phyloP scores from a whole-genome alignment of 2,888 invertebrate species.

The Ennomos erosarius region DNA sequence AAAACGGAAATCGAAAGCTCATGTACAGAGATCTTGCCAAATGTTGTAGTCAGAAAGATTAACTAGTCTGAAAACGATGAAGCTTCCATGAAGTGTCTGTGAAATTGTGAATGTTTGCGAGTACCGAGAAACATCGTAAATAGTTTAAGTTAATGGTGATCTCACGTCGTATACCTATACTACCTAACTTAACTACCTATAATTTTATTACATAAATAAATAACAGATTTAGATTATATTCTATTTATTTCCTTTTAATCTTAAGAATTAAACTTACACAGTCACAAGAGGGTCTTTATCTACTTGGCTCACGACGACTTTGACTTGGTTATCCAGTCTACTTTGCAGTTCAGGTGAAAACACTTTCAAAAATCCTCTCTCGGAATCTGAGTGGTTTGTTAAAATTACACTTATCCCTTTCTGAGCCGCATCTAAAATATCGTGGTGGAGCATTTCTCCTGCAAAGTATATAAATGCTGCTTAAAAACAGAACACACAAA shows the following conservation, averaged over 20 bases:
- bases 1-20: slow-evolving; percentile 66
- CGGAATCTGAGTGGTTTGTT: slow-evolving; percentile 97
- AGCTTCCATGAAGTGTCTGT: slow-evolving; percentile 35
- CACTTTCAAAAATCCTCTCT: slow-evolving; percentile 91
- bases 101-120: slow-evolving; percentile 43
- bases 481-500: neutral
- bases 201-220: slow-evolving; percentile 38
- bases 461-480: slow-evolving; percentile 16
- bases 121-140: slow-evolving; percentile 29
- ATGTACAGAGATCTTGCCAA: slow-evolving; percentile 75
- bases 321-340: slow-evolving; percentile 78
- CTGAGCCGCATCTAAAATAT: slow-evolving; percentile 94
- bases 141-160: slow-evolving; percentile 70
- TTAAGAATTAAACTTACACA: slow-evolving; percentile 70
- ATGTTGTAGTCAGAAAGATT: slow-evolving; percentile 60
- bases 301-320: slow-evolving; percentile 88
- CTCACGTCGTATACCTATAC: slow-evolving; percentile 62
- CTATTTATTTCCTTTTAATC: slow-evolving; percentile 28
- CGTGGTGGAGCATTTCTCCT: slow-evolving; percentile 98
- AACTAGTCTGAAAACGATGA: slow-evolving; percentile 48
- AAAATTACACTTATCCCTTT: slow-evolving; percentile 92
- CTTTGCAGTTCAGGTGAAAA: slow-evolving; percentile 77
- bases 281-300: slow-evolving; percentile 93
- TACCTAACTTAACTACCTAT: slow-evolving; percentile 42
- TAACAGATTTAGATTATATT: slow-evolving; percentile 35